Percentiles rank a stretch among this genome's conserved stretches.
Evolutionary conservation across 2,888 invertebrate genomes (phyloP).

Genomic region (Hipparchia sbordonii): DNA sequence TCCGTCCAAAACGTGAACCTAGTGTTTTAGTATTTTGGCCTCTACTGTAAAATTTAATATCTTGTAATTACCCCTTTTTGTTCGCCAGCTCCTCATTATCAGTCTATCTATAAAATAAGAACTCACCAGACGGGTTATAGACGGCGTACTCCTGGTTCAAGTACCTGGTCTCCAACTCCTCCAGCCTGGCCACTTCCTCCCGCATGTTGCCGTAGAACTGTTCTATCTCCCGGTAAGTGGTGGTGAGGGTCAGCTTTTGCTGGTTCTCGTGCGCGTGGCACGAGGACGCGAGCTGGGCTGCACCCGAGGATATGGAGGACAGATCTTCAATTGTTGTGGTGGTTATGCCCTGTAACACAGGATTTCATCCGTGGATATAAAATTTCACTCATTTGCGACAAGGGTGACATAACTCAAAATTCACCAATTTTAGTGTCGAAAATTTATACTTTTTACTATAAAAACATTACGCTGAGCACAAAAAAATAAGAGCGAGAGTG

Average conservation of each 20-base stretch:
- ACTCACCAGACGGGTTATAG: constrained; percentile 70
- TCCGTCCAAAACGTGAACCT: too few species aligned
- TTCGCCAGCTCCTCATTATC: too few species aligned
- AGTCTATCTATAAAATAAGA: background rate
- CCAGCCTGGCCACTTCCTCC: constrained; percentile 38
- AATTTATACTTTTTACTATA: too few species aligned
- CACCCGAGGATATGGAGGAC: constrained; percentile 10
- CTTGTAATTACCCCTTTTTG: too few species aligned
- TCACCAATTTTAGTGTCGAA: too few species aligned
- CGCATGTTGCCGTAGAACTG: constrained; percentile 26
- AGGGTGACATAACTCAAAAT: too few species aligned
- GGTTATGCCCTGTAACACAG: background rate
- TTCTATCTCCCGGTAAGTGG: constrained; percentile 14
- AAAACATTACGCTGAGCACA: too few species aligned
- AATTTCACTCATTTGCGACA: too few species aligned
- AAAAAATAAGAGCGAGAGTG: too few species aligned
- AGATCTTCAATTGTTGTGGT: constrained; percentile 16
- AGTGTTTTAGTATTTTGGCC: too few species aligned
- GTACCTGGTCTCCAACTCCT: constrained; percentile 54
- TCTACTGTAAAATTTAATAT: too few species aligned
- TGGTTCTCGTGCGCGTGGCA: constrained; percentile 19
- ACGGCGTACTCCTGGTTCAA: constrained; percentile 61
- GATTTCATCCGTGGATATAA: background rate
- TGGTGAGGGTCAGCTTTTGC: constrained; percentile 14
- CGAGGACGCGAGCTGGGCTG: background rate